These are phyloP conservation scores for Metridium senile DNA, from an alignment of 92 coral and sea anemone genomes.

Conservation along the genomic window DNA sequence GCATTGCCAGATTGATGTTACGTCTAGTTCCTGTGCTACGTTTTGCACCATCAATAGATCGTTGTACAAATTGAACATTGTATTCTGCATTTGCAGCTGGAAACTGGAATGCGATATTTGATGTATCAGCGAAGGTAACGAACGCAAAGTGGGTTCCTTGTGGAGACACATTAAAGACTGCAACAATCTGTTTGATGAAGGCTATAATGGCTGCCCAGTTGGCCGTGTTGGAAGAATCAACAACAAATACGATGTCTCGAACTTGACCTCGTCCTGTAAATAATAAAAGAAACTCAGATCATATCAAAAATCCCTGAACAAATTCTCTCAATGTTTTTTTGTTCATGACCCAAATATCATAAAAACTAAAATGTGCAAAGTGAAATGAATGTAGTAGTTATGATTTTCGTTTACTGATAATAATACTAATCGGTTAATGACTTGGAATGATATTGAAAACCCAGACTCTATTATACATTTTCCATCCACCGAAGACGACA, in stretches of 20 bases:
- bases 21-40: slow-evolving; percentile 4
- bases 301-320: too few relatives aligned
- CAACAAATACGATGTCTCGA: slow-evolving; percentile 39
- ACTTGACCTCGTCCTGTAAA: slow-evolving; percentile 26
- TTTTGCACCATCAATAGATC: neutral
- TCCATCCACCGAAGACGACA: too few relatives aligned
- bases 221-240: slow-evolving; percentile 43
- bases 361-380: too few relatives aligned
- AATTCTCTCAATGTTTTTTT: too few relatives aligned
- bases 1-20: slow-evolving; percentile 8
- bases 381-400: too few relatives aligned
- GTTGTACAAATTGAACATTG: slow-evolving; percentile 3
- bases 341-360: too few relatives aligned
- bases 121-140: slow-evolving; percentile 37
- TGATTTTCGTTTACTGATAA: too few relatives aligned
- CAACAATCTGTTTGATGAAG: slow-evolving; percentile 43
- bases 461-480: too few relatives aligned
- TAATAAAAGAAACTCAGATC: too few relatives aligned
- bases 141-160: slow-evolving; percentile 42
- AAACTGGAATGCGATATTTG: slow-evolving; percentile 11
- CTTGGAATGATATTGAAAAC: too few relatives aligned
- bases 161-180: slow-evolving; percentile 27
- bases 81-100: neutral
- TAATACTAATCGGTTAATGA: too few relatives aligned
- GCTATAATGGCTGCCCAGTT: slow-evolving; percentile 35